Base-by-base conservation (phyloP, 2,113 vertebrate species). In the Menidia beryllina region DNA sequence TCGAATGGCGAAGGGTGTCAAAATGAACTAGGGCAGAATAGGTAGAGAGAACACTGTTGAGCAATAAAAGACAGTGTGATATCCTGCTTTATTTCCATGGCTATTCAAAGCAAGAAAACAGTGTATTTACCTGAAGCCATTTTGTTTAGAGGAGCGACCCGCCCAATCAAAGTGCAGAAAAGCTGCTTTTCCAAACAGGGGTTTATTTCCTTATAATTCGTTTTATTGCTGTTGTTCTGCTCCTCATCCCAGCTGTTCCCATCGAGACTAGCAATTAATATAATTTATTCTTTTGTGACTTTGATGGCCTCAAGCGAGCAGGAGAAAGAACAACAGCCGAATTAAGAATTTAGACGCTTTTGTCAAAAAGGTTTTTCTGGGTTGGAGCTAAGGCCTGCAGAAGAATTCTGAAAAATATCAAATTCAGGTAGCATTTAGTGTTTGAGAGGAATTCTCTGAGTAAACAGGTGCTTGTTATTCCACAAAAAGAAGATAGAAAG, bases 201-300 rank as follows among this genome's bases (percentile, higher is more conserved):
- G 83, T 91, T 92, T 91, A 85, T 92, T 88, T 84, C 77, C 83
- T 90, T 84, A 74, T 84, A 84, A 84, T 81, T 85, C 23, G 41
- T 90, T 91, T 92, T 88, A 91, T 91, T 70, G 86, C 85, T 82
- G 82, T 87, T 92, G 83, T 89, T 92, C 67, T 81, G 79, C 77
- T 72, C 79, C 80, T 91, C 86, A 86, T 85, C 87, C 87, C 92
- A 93, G 91, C 89, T 93, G 91, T 92, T 91, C 86, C 90, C 81
- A 85, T 89, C 47, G 52, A 88, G 81, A 69, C 86, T 77, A 72
- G 85, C 85, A 89, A 89, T 91, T 90, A 91, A 92, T 91, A 86
- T 91, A 91, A 89, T 92, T 92, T 89, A 90, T 92, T 90, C 75
- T 88, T 92, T 88, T 91, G 90, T 88, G 90, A 88, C 89, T 93